Base-by-base conservation (phyloP, 2,888 invertebrate species). In the Drosophila histrio region DNA sequence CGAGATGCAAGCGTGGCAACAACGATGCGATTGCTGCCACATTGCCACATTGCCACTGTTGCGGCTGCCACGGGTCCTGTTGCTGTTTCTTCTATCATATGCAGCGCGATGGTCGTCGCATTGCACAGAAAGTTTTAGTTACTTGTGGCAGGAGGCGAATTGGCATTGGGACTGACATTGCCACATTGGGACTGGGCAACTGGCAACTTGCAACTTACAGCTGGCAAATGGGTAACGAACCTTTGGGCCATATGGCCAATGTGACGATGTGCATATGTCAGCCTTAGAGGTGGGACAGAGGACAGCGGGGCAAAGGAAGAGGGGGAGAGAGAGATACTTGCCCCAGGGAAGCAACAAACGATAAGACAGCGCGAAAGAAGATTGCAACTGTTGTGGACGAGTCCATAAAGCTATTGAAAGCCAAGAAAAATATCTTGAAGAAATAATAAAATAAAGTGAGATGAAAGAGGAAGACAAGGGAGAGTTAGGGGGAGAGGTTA, bases 61-160 rank as follows among this genome's bases (percentile, higher is more conserved):
- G 15, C 1, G 22, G 34, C 15, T 39, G 9, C 21, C 7, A 4
- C 43, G 4, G 41, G 32, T 6, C 8, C 39, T 30, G 28, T 22
- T 49, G 11, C 43, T 36, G n/a, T 11, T n/a, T 3, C 39, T 39
- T 15, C 46, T 34, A 28, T 11, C 46, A 46, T 28, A 28, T 64
- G 63, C 62, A 69, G 50, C 69, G 52, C 47, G 19, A 36, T 39
- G 54, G 70, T 54, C 38, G 11, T 5, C 5, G 59, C 24, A n/a
- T n/a, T 58, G 64, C 49, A 71, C 49, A 59, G 44, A 65, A 69
- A 70, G 39, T 72, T 57, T 43, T 53, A 66, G 72, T 72, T 66
- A 66, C 72, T 71, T 61, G 66, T 66, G 56, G 49, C 56, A 43
- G 43, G 15, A 22, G 24, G 28, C 22, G 54, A 53, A 53, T 53